Base-by-base conservation (phyloP, 2,797 vertebrate species). In the Enteromius mattozi region DNA sequence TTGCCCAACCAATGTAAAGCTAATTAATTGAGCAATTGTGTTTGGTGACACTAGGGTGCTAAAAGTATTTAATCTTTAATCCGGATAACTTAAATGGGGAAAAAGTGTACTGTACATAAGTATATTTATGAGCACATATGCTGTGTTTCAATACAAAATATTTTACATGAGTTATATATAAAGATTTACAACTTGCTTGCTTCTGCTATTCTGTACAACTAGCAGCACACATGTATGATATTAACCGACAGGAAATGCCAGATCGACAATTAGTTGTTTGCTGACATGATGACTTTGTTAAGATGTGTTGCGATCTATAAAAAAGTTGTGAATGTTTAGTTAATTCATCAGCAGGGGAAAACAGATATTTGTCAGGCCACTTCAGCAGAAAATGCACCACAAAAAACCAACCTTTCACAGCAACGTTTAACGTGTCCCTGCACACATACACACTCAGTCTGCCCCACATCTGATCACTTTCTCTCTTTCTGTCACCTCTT, bases 381-480 rank as follows among this genome's bases (percentile, higher is more conserved):
- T 81, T 81, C 79, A 51, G 65, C 66, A 81, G 49, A 70, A 81
- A 70, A 42, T 30, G 2, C 24, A 81, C 66, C 66, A 69, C 79
- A 81, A 42, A 70, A 81, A 71, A 70, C 0, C 49, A 59, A 69
- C 65, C 35, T 27, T 45, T 63, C 24, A 78, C 16, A 78, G 56
- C 56, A 78, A 45, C 9, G 54, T 27, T 78, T 9, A 40, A 27
- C 74, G 3, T 56, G 33, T 76, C 37, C 51, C 49, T 0, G 37
- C 37, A 37, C 37, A 33, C 12, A 3, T 19, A 35, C 49, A n/a
- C 49, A 37, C 49, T 54, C 47, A 35, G 72, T 19, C 72, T 54
- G 49, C 6, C 33, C 12, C 33, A 76, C 74, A 76, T 56, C 19
- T 14, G 6, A 37, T 54, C 30, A 5, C 54, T 27, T 42, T 61